A percentile compares a stretch with the other conserved stretches of the same genome.
Conservation (phyloP, 2,888 invertebrate species). For the Stenoptilia bipunctidactyla region DNA sequence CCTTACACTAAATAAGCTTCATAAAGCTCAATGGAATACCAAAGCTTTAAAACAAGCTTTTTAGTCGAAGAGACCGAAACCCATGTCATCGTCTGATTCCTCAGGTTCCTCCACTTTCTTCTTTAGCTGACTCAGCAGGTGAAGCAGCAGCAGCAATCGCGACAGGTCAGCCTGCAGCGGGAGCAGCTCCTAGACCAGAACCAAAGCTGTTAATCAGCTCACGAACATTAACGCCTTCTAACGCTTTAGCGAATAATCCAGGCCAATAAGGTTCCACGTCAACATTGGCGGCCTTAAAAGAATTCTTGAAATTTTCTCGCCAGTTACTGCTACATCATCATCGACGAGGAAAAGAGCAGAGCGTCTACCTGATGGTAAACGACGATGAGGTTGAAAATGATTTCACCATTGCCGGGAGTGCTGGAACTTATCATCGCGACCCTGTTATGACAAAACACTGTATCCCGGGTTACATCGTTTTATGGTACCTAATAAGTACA, state of each 20-base stretch:
- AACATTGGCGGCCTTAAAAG: slow-evolving; percentile 96
- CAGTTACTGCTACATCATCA: slow-evolving; percentile 97
- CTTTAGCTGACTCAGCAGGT: slow-evolving; percentile 76
- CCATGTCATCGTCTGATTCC: slow-evolving; percentile 94
- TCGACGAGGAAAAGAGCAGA: slow-evolving; percentile 95
- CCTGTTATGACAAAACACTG: no score
- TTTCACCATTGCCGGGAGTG: no score
- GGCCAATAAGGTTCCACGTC: slow-evolving; percentile 99
- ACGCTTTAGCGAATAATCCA: slow-evolving; percentile 95
- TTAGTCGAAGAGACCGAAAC: slow-evolving; percentile 89
- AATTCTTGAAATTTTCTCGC: slow-evolving; percentile 97
- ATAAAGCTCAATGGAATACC: slow-evolving; percentile 58
- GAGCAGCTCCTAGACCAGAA: slow-evolving; percentile 89
- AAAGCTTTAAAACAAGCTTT: slow-evolving; percentile 52
- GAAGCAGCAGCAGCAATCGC: slow-evolving; percentile 77
- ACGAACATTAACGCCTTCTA: slow-evolving; percentile 94
- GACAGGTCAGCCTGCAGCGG: slow-evolving; percentile 78
- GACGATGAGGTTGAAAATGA: no score
- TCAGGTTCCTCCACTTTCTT: slow-evolving; percentile 85
- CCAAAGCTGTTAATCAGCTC: slow-evolving; percentile 94
- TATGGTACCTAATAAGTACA: no score
- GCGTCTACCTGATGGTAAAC: no score
- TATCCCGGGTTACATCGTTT: no score
- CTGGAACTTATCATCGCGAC: no score
- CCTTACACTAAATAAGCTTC: slow-evolving; percentile 61